phyloP scores from a whole-genome alignment of 2,797 vertebrate genomes.

The Eulemur rubriventer region DNA sequence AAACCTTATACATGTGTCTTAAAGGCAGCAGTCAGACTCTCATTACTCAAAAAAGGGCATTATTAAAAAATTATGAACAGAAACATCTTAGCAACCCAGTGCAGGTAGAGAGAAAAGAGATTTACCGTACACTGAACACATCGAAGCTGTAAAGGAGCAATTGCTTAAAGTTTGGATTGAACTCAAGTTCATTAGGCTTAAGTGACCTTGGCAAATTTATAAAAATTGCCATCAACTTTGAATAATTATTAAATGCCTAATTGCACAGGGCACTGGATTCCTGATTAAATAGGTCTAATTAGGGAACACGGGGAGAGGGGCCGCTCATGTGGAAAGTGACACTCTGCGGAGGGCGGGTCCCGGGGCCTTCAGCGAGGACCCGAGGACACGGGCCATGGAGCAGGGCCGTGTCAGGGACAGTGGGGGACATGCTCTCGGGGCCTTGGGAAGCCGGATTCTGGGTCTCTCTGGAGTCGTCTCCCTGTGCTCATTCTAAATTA shows the following conservation, averaged over 20 bases:
- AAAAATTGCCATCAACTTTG: not conserved
- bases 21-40: not conserved
- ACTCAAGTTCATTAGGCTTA: not conserved
- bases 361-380: rapidly evolving
- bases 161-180: not conserved
- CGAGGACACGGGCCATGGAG: rapidly evolving
- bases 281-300: not conserved
- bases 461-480: not conserved
- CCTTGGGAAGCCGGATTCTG: rapidly evolving
- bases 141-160: not conserved
- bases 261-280: not conserved
- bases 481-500: not conserved
- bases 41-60: not conserved
- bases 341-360: not conserved
- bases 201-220: constrained; percentile 10
- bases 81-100: not conserved
- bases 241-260: not conserved
- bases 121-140: not conserved
- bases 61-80: not conserved
- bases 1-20: rapidly evolving
- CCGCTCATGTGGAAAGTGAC: too few species aligned
- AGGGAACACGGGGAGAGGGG: not conserved
- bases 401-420: rapidly evolving
- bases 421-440: rapidly evolving
- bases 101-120: not conserved